Evolutionary conservation across 1,140 invertebrate species (phyloP).

Genomic region (Bradynema listronoti): DNA sequence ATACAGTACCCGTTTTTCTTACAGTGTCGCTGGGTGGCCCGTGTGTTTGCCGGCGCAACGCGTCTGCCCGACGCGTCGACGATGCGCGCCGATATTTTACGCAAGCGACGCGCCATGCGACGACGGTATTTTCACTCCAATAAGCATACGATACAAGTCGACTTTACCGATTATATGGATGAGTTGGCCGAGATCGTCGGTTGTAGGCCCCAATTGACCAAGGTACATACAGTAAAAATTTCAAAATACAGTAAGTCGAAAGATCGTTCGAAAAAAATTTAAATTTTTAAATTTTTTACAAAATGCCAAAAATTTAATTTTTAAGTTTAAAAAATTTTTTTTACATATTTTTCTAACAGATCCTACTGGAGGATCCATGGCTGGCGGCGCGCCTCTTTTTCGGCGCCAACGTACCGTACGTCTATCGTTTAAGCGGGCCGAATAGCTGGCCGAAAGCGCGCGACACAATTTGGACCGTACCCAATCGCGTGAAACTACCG

Average conservation of each 20-base stretch:
- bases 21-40: conserved; percentile 45
- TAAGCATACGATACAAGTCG: conserved; percentile 54
- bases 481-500: conserved; percentile 42
- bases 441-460: conserved; percentile 33
- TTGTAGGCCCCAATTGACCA: conserved; percentile 58
- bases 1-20: conserved; percentile 14
- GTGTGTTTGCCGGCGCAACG: conserved; percentile 36
- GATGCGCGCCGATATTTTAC: conserved; percentile 59
- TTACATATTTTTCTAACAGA: background rate
- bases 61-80: conserved; percentile 41
- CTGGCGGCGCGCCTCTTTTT: conserved; percentile 34
- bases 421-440: conserved; percentile 30
- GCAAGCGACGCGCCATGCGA: conserved; percentile 33
- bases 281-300: too few species aligned
- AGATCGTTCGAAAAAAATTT: too few species aligned
- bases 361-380: conserved; percentile 21
- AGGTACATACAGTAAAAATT: conserved; percentile 45
- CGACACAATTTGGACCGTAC: conserved; percentile 31
- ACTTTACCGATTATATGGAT: conserved; percentile 60
- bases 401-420: conserved; percentile 37
- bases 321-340: conserved; percentile 17
- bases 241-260: too few species aligned
- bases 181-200: conserved; percentile 59
- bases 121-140: conserved; percentile 41
- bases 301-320: background rate